Base-by-base conservation (phyloP, 2,888 invertebrate genomes). In the Ornithoptera alexandrae region DNA sequence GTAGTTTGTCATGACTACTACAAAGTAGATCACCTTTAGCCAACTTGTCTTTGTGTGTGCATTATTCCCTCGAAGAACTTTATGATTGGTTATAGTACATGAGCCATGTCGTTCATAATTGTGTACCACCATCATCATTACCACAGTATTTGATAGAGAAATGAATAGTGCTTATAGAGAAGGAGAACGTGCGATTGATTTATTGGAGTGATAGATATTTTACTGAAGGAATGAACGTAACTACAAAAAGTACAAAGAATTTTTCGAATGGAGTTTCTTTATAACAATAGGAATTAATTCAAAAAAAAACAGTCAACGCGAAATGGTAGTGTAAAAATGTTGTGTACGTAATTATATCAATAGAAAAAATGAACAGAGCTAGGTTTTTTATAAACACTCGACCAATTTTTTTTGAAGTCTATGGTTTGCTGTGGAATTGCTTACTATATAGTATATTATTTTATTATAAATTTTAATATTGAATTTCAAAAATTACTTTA, bases 211-310 rank as follows among this genome's bases (percentile, higher is more conserved):
- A 85, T 85, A 88, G 84, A 83, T 87, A 86, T 82, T 84, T 84
- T 83, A 83, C 79, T 79, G 81, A 79, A 78, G 83, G 80, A 1
- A 53, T 53, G 57, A 83, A 82, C 81, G 83, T 85, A 84, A 87
- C 85, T 81, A 84, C 81, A 84, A 87, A 87, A 88, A 90, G 90
- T 90, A 90, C 90, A 90, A 90, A 90, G 85, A 81, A 82, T 82
- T 53, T 50, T 53, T 80, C 62, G 84, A 83, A 78, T 82, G 86
- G 81, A 78, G 80, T 81, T 79, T 79, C 78, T 77, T 80, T 75
- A 78, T 70, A 64, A 78, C 78, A 76, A 75, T 65, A 62, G 42
- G 2, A 57, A 58, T 66, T 62, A 74, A 75, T 78, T 46, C 2
- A 46, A 46, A 53, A 46, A 76, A 78, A 81, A 79, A 82, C 74